These are phyloP conservation scores for Macaria notata DNA, from an alignment of 2,888 invertebrate genomes.

Conservation along the genomic window DNA sequence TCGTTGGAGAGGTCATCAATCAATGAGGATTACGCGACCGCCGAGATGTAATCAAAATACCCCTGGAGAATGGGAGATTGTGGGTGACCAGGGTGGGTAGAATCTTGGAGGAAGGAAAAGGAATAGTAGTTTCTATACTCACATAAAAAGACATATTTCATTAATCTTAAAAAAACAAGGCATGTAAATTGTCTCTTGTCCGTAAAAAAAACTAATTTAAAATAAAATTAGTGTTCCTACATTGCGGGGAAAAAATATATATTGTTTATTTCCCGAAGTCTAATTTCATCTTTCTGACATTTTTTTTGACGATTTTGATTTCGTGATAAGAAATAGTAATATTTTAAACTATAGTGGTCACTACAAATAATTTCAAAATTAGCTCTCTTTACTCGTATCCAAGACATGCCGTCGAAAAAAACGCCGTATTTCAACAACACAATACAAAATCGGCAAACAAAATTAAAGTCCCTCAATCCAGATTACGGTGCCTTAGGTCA, in stretches of 20 bases:
- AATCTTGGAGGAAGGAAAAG: neutral
- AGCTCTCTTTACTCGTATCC: too few relatives aligned
- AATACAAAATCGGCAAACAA: slow-evolving; percentile 5
- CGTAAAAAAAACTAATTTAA: too few relatives aligned
- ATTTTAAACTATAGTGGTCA: too few relatives aligned
- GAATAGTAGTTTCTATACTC: neutral
- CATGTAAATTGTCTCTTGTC: too few relatives aligned
- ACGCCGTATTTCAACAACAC: neutral
- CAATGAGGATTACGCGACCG: slow-evolving; percentile 61
- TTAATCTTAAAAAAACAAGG: too few relatives aligned
- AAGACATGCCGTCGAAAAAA: neutral
- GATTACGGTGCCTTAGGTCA: slow-evolving; percentile 60
- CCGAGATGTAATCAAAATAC: slow-evolving; percentile 64
- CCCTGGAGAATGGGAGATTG: slow-evolving; percentile 44
- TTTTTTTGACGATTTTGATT: too few relatives aligned
- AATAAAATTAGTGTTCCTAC: too few relatives aligned
- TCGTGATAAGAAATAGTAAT: too few relatives aligned
- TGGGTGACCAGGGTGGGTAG: slow-evolving; percentile 12
- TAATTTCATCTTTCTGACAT: too few relatives aligned
- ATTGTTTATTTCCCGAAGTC: too few relatives aligned
- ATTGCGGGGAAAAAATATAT: too few relatives aligned
- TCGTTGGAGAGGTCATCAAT: slow-evolving; percentile 66
- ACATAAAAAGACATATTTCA: neutral
- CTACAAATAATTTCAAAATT: too few relatives aligned
- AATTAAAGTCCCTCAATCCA: slow-evolving; percentile 26